These are phyloP conservation scores for Glaucomys volans DNA, from an alignment of 2,113 vertebrate species.

Conservation along the genomic window DNA sequence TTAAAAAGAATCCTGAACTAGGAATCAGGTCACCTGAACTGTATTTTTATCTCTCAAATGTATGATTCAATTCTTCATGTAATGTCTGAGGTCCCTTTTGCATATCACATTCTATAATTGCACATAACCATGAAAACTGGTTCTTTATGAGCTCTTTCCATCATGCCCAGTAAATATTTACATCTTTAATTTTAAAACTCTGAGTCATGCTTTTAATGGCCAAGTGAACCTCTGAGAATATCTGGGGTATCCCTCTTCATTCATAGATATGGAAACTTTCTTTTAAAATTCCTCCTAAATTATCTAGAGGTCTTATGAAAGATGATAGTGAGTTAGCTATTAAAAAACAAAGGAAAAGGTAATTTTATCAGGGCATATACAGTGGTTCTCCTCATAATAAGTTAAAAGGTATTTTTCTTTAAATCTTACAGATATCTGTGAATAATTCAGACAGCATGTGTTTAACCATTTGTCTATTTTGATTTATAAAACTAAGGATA, in stretches of 20 bases:
- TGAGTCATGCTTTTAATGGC: not conserved
- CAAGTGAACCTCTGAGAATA: conserved; percentile 9
- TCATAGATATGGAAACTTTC: not conserved
- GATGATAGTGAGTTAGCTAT: not conserved
- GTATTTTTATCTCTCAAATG: not conserved
- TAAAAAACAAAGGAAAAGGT: not conserved
- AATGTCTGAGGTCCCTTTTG: not conserved
- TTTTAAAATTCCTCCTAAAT: conserved; percentile 4
- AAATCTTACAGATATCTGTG: not conserved
- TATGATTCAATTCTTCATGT: not conserved
- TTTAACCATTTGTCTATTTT: conserved; percentile 30
- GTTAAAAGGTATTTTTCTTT: not conserved
- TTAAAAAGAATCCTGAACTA: not conserved
- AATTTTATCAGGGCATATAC: not conserved
- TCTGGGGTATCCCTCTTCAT: not conserved
- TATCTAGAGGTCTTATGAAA: conserved; percentile 23
- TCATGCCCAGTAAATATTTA: conserved; percentile 48
- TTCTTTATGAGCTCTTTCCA: conserved; percentile 34
- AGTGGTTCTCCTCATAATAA: not conserved
- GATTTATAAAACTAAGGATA: not conserved
- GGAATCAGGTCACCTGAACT: not conserved
- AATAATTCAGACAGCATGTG: not conserved
- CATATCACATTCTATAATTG: conserved; percentile 4
- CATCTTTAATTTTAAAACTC: conserved; percentile 20
- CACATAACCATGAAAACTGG: not conserved